Percentiles rank a stretch among this genome's conserved stretches.
phyloP scores from a whole-genome alignment of 2,113 vertebrate genomes.

The Arizona elegans region DNA sequence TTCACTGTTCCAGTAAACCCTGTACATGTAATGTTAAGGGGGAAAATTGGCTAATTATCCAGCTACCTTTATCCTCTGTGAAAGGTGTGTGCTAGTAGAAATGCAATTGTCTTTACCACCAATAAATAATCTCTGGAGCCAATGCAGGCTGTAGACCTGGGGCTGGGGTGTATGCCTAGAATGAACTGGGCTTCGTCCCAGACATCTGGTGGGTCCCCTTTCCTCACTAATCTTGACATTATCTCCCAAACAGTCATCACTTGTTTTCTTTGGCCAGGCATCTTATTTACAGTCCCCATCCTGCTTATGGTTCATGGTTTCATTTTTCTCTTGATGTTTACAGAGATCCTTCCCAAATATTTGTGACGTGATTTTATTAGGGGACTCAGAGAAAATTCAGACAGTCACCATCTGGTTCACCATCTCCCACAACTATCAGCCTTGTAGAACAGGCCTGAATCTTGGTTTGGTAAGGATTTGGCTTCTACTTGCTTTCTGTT shows the following conservation, averaged over 20 bases:
- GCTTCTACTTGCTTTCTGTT: not conserved
- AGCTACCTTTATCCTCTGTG: not conserved
- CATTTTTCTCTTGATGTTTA: slow-evolving; percentile 72
- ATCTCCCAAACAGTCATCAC: slow-evolving; percentile 68
- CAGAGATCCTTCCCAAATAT: slow-evolving; percentile 64
- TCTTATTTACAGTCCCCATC: slow-evolving; percentile 70
- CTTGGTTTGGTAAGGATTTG: not conserved
- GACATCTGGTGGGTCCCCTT: slow-evolving; percentile 52
- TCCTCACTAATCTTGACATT: slow-evolving; percentile 65
- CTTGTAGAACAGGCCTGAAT: not conserved
- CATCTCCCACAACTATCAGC: slow-evolving; percentile 39
- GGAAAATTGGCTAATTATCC: not conserved
- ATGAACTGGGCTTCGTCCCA: slow-evolving; percentile 46
- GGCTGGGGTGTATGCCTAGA: slow-evolving; percentile 8
- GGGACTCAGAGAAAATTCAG: slow-evolving; percentile 60
- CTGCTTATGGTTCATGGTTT: slow-evolving; percentile 70
- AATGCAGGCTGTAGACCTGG: not conserved
- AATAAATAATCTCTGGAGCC: slow-evolving; percentile 2
- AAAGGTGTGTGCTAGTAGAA: not conserved
- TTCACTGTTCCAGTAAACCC: not conserved
- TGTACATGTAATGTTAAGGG: not conserved
- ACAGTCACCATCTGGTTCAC: slow-evolving; percentile 59
- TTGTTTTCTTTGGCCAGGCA: slow-evolving; percentile 67
- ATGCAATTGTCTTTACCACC: not conserved
- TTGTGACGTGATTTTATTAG: slow-evolving; percentile 67